These are phyloP conservation scores for Thinocorus orbignyianus DNA, from an alignment of 2,113 vertebrate species.

Conservation along the genomic window DNA sequence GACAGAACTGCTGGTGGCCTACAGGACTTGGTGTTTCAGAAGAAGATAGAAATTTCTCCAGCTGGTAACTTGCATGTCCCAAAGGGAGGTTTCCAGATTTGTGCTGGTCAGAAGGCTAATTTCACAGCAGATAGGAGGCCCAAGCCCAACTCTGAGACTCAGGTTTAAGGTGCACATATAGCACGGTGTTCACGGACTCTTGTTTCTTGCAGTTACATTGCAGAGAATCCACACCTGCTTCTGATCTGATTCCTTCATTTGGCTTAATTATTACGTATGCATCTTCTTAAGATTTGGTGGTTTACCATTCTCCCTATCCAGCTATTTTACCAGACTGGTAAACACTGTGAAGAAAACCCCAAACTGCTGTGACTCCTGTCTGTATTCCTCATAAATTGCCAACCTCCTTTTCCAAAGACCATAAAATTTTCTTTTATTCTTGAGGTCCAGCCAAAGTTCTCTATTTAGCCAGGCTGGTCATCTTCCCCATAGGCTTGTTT, in stretches of 20 bases:
- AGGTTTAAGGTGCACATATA: neutral
- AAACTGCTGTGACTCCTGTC: neutral
- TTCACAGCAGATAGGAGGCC: neutral
- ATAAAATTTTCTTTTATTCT: too few relatives aligned
- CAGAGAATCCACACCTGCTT: neutral
- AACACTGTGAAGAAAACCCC: neutral
- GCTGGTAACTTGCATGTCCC: neutral
- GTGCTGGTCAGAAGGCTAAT: neutral
- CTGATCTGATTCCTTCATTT: neutral
- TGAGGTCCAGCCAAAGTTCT: too few relatives aligned
- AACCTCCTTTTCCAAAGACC: too few relatives aligned
- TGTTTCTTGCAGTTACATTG: neutral
- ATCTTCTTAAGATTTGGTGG: neutral
- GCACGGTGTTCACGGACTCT: neutral
- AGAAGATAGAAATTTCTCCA: neutral
- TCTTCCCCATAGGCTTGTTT: too few relatives aligned
- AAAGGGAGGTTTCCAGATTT: neutral
- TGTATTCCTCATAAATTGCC: neutral
- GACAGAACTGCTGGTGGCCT: neutral
- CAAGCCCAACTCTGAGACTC: neutral
- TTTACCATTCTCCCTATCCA: neutral
- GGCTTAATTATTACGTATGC: neutral
- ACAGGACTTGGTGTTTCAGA: fast-evolving
- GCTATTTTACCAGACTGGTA: neutral
- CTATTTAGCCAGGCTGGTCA: too few relatives aligned